Evolutionary conservation across 2,797 vertebrate species (phyloP), one percentile per base, ranked within the genome.

Genomic region (Mormyrus hasselquistii): DNA sequence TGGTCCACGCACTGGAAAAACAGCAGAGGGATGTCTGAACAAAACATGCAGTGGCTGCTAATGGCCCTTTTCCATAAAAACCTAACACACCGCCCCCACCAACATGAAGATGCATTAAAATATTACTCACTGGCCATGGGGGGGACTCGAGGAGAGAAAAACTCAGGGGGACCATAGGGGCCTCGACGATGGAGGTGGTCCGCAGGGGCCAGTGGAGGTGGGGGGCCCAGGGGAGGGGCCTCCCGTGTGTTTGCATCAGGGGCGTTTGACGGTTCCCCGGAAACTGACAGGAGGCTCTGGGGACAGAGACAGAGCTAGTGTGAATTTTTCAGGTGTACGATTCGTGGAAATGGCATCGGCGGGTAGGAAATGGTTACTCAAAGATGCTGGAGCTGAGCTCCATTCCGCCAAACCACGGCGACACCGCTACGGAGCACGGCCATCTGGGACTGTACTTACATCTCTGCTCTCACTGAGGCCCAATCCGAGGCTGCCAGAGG

Each of bases 1-100:
- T 19, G 89, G 92, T 29, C 92, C 92, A 88, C 92, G 91, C 90
- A 94, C 93, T 94, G 83, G 14, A 73, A 73, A 86, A 22, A 89
- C 12, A 82, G 22, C 73, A 14, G 10, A 49, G 4, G 22, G 25
- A 49, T 14, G 57, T 65, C 6, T 49, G 44, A 47, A 10, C 16
- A 25, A 22, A 12, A 22, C 65, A 38, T 34, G 25, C 25, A 29
- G 3, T 1, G 22, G 10, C 29, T 34, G 29, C 65, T 69, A 69
- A 69, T 69, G 29, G 12, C 25, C 62, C 10, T 69, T 5, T 69
- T 14, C 62, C 25, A 14, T 14, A 69, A 69, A 69, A 69, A 69
- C 25, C 10, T 7, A 4, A 62, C 4, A 16, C 8, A 1, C 53
- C 50, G 4, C 7, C 2, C 25, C 41, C 8, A 19, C 5, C 7